Base-by-base conservation (phyloP, 2,888 invertebrate species). In the Petrolisthes cinctipes region DNA sequence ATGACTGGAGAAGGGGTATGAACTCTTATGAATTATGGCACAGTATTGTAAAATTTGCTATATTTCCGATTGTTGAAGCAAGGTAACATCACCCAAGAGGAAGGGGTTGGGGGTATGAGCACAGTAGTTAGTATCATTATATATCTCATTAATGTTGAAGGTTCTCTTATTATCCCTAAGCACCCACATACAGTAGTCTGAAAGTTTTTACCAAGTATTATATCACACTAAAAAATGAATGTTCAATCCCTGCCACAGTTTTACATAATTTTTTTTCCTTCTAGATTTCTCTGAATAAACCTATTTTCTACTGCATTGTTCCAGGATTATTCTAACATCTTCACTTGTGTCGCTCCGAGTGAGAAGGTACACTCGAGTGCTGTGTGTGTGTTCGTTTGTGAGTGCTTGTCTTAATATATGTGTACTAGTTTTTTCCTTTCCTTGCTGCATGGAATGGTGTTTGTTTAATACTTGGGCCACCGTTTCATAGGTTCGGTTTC, bases 271-370 rank as follows among this genome's bases (percentile, higher is more conserved):
- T 37, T 87, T 87, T 79, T 87, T 86, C 80, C 86, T 82, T 86
- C 82, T 87, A 87, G 83, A 81, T 80, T 81, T 86, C 75, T 87
- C 80, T 85, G 51, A 84, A 83, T 79, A 86, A 84, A 83, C 78
- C 68, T 86, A 71, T 82, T 86, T 87, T 87, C 84, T 84, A 87
- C 87, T 84, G 87, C 87, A 87, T 87, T 87, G 81, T 86, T 89
- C 83, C 89, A 89, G 89, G 89, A 89, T 85, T 89, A 89, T 89
- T 89, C 87, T 89, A 89, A 89, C 89, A 89, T 89, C 89, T 89
- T 89, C 87, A 89, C 89, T 79, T 87, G 89, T 89, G 89, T 89
- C 85, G 86, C 89, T 85, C 89, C 89, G 84, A 83, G 83, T 85
- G 89, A 87, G 85, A 89, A 89, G 89, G 89, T 89, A 89, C 85